Conservation (phyloP, 1,140 invertebrate genomes). For the Psix sp. region DNA sequence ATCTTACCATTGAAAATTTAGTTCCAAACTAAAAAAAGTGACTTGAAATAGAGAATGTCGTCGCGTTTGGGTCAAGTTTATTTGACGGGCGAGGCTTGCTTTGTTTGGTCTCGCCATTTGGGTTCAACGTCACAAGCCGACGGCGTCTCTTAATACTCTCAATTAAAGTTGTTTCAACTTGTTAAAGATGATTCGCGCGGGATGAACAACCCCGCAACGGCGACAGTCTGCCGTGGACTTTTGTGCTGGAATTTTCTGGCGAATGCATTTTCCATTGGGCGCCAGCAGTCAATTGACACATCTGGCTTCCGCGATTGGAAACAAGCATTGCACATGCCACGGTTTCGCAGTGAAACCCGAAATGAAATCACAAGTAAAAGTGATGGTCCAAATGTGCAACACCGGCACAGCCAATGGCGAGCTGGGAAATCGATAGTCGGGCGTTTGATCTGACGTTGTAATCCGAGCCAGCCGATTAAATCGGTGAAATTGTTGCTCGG, state of each 20-base stretch:
- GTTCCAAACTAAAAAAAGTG: background rate
- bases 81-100: conserved; percentile 32
- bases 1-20: no score
- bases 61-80: conserved; percentile 13
- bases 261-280: no score
- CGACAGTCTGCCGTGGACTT: no score
- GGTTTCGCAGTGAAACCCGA: no score
- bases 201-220: conserved; percentile 69
- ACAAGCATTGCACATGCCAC: no score
- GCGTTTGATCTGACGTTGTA: conserved; percentile 45
- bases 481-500: conserved; percentile 51
- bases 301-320: no score
- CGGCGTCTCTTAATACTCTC: conserved; percentile 65
- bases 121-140: conserved; percentile 64
- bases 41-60: background rate
- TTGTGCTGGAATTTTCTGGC: no score
- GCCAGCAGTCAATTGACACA: no score
- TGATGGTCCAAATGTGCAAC: background rate
- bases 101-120: conserved; percentile 64
- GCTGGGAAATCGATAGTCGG: conserved; percentile 41
- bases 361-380: no score
- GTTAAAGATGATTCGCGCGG: conserved; percentile 69
- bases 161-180: conserved; percentile 76
- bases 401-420: background rate
- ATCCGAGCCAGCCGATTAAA: conserved; percentile 49